phyloP scores from a whole-genome alignment of 2,888 invertebrate genomes.

The Seira musarum region DNA sequence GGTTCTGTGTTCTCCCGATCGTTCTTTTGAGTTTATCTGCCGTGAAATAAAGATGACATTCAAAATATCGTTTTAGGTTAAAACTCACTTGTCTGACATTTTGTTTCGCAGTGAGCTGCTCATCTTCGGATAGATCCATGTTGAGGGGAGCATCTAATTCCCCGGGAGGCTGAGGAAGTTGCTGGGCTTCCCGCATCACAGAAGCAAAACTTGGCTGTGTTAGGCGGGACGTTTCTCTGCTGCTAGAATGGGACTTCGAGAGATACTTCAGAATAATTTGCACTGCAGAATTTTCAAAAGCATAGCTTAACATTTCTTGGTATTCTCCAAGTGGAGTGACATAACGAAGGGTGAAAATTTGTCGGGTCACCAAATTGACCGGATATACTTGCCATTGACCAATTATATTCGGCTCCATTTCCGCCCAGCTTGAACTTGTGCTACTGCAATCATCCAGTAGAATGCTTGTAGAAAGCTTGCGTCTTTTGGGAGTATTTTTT shows the following conservation, averaged over 20 bases:
- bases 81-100: conserved; percentile 66
- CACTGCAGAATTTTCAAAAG: conserved; percentile 93
- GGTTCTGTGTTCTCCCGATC: conserved; percentile 54
- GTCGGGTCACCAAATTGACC: conserved; percentile 88
- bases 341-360: conserved; percentile 93
- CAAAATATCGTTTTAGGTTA: conserved; percentile 69
- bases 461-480: conserved; percentile 50
- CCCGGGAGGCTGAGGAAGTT: conserved; percentile 31
- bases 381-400: conserved; percentile 93
- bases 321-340: conserved; percentile 98
- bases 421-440: conserved; percentile 93
- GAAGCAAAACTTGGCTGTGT: conserved; percentile 71
- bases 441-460: conserved; percentile 70
- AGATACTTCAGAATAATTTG: conserved; percentile 92
- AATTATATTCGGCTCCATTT: conserved; percentile 90
- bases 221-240: conserved; percentile 86
- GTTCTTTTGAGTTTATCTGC: conserved; percentile 64
- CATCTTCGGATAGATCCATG: conserved; percentile 57
- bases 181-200: conserved; percentile 45
- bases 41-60: conserved; percentile 65
- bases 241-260: conserved; percentile 86
- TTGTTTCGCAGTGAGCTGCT: conserved; percentile 59
- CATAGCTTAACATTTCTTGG: conserved; percentile 95
- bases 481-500: conserved; percentile 47
- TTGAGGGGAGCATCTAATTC: conserved; percentile 34